A percentile compares a stretch with the other conserved stretches of the same genome.
phyloP scores from a whole-genome alignment of 2,113 vertebrate genomes.

The Sisor rabdophorus region DNA sequence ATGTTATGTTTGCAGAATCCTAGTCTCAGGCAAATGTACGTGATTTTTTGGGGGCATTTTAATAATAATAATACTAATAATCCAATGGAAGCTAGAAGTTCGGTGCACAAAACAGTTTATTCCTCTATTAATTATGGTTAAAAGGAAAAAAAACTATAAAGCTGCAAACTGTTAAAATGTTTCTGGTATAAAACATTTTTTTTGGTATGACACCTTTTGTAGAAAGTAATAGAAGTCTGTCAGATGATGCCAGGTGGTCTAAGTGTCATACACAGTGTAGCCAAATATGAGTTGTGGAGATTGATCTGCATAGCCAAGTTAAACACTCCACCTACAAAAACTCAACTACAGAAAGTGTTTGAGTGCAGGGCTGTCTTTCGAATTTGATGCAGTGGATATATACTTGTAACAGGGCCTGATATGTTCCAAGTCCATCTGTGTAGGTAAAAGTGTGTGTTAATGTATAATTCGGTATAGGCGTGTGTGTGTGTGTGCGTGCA shows the following conservation, averaged over 20 bases:
- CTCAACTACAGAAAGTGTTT: conserved; percentile 1
- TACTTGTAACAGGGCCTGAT: not conserved
- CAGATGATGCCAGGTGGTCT: not conserved
- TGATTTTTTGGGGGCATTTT: too few species aligned
- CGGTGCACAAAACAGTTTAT: too few species aligned
- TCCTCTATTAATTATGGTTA: not conserved
- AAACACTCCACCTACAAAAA: not conserved
- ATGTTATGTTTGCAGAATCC: too few species aligned
- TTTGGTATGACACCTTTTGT: not conserved
- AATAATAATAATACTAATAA: too few species aligned
- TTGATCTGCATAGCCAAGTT: not conserved
- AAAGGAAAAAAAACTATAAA: too few species aligned
- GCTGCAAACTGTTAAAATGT: not conserved
- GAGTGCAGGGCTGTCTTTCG: not conserved
- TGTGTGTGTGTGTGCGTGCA: too few species aligned
- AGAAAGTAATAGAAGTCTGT: too few species aligned
- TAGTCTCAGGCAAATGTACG: too few species aligned
- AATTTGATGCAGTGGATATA: not conserved
- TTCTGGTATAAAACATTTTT: not conserved
- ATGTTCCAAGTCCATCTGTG: too few species aligned
- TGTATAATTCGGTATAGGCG: too few species aligned
- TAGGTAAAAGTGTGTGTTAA: not conserved
- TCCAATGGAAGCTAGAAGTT: too few species aligned
- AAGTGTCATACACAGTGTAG: not conserved
- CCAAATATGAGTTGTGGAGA: not conserved